Evolutionary conservation across 2,888 invertebrate species (phyloP), one percentile per base, ranked within the genome.

Genomic region (Agonopterix subpropinquella): DNA sequence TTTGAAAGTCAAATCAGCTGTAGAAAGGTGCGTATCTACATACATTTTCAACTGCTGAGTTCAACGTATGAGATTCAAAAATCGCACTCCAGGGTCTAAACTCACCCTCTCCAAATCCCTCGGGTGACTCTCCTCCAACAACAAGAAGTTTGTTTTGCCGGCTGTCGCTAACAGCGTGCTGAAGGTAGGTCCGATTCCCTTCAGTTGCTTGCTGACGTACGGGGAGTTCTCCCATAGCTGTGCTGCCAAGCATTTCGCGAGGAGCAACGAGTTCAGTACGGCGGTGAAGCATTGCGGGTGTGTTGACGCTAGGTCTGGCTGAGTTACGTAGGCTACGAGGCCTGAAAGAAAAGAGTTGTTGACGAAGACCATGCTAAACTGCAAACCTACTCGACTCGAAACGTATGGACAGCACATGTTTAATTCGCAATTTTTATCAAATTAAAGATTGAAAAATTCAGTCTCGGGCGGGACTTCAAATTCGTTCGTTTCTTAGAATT

Each of bases 141-240:
- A 77, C 68, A 91, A 80, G 64, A 95, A 92, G 47, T 90, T 90
- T 0, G 89, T 90, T 71, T 94, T 91, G 9, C 93, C 93, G 49
- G 93, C 91, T 44, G 90, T 88, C 0, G 90, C 92, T 5, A 95
- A 74, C 36, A 91, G 75, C 1, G 86, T 83, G 11, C 94, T 92
- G 56, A 92, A 89, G 0, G 91, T 90, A 8, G 90, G 89, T 1
- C 94, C 94, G 53, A 95, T 94, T 44, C 93, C 92, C 49, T 90
- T 91, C 45, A 96, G 74, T 68, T 95, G 95, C 61, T 91, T 91
- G 52, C 91, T 87, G 15, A 95, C 90, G 69, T 89, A 92, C 1
- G 68, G 69, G 0, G 94, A 94, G 70, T 94, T 92, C 65, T 95
- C 94, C 95, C 96, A 96, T 43, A 95, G 76, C 59, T 90, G 90